Evolutionary conservation across 2,888 invertebrate species (phyloP).

Genomic region (Hypercompe scribonia): DNA sequence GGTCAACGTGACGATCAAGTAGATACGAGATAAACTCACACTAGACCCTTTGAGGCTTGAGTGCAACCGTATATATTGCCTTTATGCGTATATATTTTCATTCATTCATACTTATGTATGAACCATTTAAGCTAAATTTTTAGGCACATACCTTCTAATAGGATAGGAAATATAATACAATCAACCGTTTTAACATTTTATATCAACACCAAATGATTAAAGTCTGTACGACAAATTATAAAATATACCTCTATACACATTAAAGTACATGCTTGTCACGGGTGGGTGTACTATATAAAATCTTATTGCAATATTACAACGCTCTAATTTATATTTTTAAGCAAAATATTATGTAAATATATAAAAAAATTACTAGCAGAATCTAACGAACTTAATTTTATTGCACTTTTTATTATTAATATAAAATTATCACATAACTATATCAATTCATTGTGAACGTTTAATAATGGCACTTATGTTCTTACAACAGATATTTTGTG

Average conservation of each 20-base stretch:
- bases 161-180: neutral
- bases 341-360: conserved; percentile 27
- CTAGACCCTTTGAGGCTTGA: neutral
- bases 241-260: neutral
- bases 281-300: conserved; percentile 19
- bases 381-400: conserved; percentile 54
- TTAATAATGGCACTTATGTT: conserved; percentile 51
- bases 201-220: neutral
- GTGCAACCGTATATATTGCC: neutral
- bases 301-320: conserved; percentile 17
- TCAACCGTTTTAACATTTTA: neutral
- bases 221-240: neutral
- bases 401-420: conserved; percentile 49
- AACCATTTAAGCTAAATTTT: neutral
- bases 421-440: conserved; percentile 50
- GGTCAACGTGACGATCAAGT: too few species aligned
- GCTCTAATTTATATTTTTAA: conserved; percentile 11
- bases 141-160: neutral
- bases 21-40: too few species aligned
- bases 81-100: neutral
- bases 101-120: neutral
- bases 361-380: conserved; percentile 41
- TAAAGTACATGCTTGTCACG: neutral
- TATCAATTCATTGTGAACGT: conserved; percentile 56
- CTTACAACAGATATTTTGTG: conserved; percentile 14